Base-by-base conservation (phyloP, 2,113 vertebrate species). In the Melanocharis versteri region DNA sequence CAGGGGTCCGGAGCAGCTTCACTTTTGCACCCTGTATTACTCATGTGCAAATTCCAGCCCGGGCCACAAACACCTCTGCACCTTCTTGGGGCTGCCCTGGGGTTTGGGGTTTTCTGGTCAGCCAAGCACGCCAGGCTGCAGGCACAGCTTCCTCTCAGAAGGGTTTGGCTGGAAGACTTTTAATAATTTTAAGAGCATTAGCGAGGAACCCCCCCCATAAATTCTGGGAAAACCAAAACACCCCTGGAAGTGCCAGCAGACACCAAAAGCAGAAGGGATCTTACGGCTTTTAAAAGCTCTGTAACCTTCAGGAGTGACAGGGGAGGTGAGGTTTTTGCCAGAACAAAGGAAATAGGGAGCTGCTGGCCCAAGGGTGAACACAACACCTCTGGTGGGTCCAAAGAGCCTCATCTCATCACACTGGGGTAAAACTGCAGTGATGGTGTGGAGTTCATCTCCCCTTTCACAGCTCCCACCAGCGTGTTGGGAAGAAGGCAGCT, bases 161-260 rank as follows among this genome's bases (percentile, higher is more conserved):
- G 39, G 1, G 0, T 33, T 40, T 47, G 39, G 27, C 30, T 75
- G 39, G n/a, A 62, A 56, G 3, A 51, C 5, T 69, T 83, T 19
- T 9, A 27, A n/a, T 11, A 9, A 39, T 40, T 91, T 73, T 6
- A 80, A 60, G 3, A 71, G 62, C 20, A 10, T 39, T 40, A 56
- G 16, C 0, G 7, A 53, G 58, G 75, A 93, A n/a, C 6, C 1
- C 2, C n/a, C 14, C 8, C 6, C 13, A 37, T 9, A 17, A 26
- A 6, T 64, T 69, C 42, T 42, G 28, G 15, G n/a, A 69, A 92
- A 94, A 69, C 15, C 45, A 65, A 50, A 89, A 22, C 23, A 37
- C 7, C 48, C 10, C 58, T 72, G 65, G 6, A 73, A 75, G 60
- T 2, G 37, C 51, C 13, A 73, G 44, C 33, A 70, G 60, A 42